A percentile compares a stretch with the other conserved stretches of the same genome.
Evolutionary conservation across 2,797 vertebrate genomes (phyloP).

Genomic region (Bothrops alternatus): DNA sequence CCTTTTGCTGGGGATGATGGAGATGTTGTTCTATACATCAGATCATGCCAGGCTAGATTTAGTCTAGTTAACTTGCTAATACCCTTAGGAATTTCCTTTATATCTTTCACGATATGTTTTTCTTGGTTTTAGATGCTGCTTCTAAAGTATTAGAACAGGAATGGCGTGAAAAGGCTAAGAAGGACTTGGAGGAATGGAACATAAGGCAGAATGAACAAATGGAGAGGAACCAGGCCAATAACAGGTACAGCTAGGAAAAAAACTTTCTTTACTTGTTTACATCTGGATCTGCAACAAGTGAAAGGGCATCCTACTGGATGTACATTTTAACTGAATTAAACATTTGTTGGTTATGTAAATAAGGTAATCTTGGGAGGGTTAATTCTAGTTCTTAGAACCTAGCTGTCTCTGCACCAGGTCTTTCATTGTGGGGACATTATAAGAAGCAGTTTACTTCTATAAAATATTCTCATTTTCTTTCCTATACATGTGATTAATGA

Average conservation of each 20-base stretch:
- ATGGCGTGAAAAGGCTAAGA: slow-evolving; percentile 93
- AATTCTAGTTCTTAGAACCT: not conserved
- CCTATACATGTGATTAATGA: not conserved
- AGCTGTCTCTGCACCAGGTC: not conserved
- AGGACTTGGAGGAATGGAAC: slow-evolving; percentile 97
- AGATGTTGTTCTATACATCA: not conserved
- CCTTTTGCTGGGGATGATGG: not conserved
- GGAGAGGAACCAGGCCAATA: slow-evolving; percentile 96
- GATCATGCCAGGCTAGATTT: not conserved
- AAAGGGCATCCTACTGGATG: not conserved
- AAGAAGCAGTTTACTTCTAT: not conserved
- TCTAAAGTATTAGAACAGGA: slow-evolving; percentile 90
- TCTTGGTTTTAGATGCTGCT: slow-evolving; percentile 79
- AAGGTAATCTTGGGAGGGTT: not conserved
- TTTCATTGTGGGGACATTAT: not conserved
- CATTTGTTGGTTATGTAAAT: not conserved
- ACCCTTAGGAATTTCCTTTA: not conserved
- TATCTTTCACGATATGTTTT: slow-evolving; percentile 4
- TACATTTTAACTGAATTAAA: not conserved
- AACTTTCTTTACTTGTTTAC: not conserved
- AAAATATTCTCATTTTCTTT: not conserved
- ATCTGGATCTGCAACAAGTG: not conserved
- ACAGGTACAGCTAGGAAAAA: slow-evolving; percentile 73
- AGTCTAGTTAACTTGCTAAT: not conserved
- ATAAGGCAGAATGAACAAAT: slow-evolving; percentile 93